phyloP scores from a whole-genome alignment of 1,140 invertebrate species.

The Sipha flava region DNA sequence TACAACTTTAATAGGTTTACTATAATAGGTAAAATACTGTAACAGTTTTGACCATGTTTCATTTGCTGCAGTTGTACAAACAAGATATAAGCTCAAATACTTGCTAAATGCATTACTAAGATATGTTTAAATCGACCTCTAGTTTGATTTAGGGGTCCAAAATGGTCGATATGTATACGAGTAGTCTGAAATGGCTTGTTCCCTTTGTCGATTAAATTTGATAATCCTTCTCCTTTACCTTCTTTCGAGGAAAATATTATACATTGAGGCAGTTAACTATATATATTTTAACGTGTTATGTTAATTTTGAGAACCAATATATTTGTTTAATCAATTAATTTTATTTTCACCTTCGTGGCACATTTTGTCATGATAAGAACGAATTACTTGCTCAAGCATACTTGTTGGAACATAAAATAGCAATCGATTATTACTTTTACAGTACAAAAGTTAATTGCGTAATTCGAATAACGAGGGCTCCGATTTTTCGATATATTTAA shows the following conservation, averaged over 20 bases:
- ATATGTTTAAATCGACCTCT: too few species aligned
- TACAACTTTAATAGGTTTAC: constrained; percentile 32
- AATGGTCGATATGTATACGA: neutral
- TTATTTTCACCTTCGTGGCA: neutral
- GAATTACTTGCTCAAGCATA: too few species aligned
- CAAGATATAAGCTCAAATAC: constrained; percentile 34
- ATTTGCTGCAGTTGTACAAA: constrained; percentile 29
- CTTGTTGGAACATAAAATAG: neutral
- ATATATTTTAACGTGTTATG: neutral
- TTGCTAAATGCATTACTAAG: constrained; percentile 39
- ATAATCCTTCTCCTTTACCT: neutral
- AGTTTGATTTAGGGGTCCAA: neutral
- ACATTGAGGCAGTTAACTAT: neutral
- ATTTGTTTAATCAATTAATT: neutral
- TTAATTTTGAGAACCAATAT: neutral
- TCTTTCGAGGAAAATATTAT: neutral
- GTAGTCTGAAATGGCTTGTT: neutral
- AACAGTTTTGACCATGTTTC: constrained; percentile 21
- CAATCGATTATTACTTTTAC: neutral
- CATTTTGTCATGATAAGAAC: neutral
- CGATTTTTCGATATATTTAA: neutral
- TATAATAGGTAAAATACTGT: constrained; percentile 32
- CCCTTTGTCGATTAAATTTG: neutral
- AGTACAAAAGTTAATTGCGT: neutral
- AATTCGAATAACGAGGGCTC: neutral